Evolutionary conservation across 2,888 invertebrate genomes (phyloP).

Genomic region (Conomelus anceps): DNA sequence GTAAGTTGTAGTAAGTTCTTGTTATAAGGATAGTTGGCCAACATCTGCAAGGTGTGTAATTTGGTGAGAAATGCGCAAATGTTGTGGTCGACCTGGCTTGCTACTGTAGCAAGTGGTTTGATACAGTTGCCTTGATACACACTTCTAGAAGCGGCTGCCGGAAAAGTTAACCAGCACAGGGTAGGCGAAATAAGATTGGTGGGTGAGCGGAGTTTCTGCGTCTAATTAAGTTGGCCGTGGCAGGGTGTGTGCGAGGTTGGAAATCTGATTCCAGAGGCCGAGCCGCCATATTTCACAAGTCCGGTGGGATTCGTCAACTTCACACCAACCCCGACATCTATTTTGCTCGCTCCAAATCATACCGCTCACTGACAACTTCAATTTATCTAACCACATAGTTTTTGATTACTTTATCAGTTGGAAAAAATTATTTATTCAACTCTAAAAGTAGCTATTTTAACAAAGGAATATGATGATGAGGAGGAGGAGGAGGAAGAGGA

Average conservation of each 20-base stretch:
- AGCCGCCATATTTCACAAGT: constrained; percentile 3
- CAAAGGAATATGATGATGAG: not conserved
- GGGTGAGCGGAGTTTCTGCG: not conserved
- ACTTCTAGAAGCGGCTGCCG: too few relatives aligned
- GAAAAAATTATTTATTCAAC: too few relatives aligned
- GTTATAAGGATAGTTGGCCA: constrained; percentile 18
- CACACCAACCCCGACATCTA: not conserved
- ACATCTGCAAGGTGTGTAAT: not conserved
- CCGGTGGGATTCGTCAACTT: constrained; percentile 1
- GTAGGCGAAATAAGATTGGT: not conserved
- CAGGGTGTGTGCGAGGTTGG: not conserved
- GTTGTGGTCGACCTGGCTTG: not conserved
- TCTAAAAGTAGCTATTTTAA: too few relatives aligned
- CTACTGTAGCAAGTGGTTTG: not conserved
- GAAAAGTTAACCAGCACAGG: constrained; percentile 1
- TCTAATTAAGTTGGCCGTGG: constrained; percentile 1
- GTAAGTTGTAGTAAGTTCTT: not conserved
- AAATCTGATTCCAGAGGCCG: constrained; percentile 5
- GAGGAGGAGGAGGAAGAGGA: not conserved
- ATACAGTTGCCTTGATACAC: too few relatives aligned
- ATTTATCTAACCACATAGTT: not conserved
- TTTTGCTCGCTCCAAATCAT: not conserved
- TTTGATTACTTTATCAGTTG: too few relatives aligned
- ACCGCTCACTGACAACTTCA: too few relatives aligned
- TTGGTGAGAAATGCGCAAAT: not conserved